These are phyloP conservation scores for Aricia agestis DNA, from an alignment of 1,140 invertebrate genomes.

Conservation along the genomic window DNA sequence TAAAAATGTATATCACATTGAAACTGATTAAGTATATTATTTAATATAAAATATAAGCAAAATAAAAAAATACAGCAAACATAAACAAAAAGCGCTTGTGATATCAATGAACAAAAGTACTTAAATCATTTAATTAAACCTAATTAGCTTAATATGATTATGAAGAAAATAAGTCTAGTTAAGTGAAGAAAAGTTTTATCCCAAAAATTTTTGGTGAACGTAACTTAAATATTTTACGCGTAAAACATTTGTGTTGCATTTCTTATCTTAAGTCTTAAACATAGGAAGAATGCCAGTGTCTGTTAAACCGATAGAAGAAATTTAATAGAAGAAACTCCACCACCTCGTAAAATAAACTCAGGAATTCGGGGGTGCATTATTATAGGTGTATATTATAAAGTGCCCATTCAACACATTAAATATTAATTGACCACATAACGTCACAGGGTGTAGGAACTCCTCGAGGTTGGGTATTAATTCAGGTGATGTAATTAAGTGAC, in stretches of 20 bases:
- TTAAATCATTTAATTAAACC: neutral
- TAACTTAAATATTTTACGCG: neutral
- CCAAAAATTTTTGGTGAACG: neutral
- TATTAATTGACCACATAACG: slow-evolving; percentile 11
- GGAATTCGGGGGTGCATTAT: slow-evolving; percentile 40
- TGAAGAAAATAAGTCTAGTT: neutral
- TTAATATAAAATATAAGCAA: neutral
- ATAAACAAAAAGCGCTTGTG: neutral
- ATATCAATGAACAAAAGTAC: neutral
- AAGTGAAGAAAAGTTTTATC: neutral
- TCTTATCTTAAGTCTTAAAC: neutral
- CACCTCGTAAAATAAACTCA: slow-evolving; percentile 61
- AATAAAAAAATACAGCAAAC: neutral
- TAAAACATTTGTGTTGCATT: neutral
- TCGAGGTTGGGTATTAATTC: slow-evolving; percentile 30
- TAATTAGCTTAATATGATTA: neutral
- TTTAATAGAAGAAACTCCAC: slow-evolving; percentile 66
- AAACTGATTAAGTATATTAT: no score
- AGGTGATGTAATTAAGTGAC: slow-evolving; percentile 47
- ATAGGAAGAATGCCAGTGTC: slow-evolving; percentile 42
- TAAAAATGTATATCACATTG: no score
- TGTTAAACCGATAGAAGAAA: slow-evolving; percentile 46
- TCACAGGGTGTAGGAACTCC: slow-evolving; percentile 10
- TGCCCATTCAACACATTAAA: slow-evolving; percentile 17
- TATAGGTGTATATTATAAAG: slow-evolving; percentile 28